Evolutionary conservation across 2,113 vertebrate species (phyloP).

Genomic region (Boulengeromyrus knoepffleri): DNA sequence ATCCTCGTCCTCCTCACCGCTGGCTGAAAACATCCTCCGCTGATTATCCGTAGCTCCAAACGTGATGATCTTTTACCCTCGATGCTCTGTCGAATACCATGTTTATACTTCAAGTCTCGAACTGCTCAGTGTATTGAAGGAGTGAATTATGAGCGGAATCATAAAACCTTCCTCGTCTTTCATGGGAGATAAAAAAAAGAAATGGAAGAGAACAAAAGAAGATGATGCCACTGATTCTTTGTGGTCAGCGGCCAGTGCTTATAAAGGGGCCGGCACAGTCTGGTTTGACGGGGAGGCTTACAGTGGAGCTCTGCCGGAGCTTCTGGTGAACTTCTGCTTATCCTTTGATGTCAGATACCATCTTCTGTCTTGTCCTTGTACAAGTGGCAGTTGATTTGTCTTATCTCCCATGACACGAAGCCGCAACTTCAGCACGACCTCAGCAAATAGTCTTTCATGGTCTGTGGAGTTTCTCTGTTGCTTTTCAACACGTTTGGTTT

Average conservation of each 20-base stretch:
- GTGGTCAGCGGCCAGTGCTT: not conserved
- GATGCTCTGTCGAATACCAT: not conserved
- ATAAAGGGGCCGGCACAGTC: not conserved
- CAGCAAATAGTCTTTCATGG: not conserved
- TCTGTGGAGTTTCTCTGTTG: not conserved
- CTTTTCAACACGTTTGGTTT: not conserved
- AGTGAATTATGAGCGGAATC: not conserved
- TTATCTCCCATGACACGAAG: not conserved
- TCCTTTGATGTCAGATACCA: not conserved
- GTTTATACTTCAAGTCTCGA: not conserved
- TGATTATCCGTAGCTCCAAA: not conserved
- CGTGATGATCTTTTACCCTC: not conserved
- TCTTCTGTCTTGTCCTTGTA: not conserved
- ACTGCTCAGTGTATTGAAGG: not conserved
- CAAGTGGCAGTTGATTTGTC: slow-evolving; percentile 3
- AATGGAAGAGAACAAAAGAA: not conserved
- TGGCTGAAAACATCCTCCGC: not conserved
- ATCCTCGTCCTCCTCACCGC: not conserved
- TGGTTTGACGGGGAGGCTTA: not conserved
- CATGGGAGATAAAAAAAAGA: not conserved
- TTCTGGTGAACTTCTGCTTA: not conserved
- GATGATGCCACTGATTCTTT: not conserved
- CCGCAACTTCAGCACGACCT: not conserved
- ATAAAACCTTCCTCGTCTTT: not conserved
- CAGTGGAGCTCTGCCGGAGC: not conserved